Percentiles rank a stretch among this genome's conserved stretches.
phyloP scores from a whole-genome alignment of 2,113 vertebrate species.

The Heptranchias perlo region DNA sequence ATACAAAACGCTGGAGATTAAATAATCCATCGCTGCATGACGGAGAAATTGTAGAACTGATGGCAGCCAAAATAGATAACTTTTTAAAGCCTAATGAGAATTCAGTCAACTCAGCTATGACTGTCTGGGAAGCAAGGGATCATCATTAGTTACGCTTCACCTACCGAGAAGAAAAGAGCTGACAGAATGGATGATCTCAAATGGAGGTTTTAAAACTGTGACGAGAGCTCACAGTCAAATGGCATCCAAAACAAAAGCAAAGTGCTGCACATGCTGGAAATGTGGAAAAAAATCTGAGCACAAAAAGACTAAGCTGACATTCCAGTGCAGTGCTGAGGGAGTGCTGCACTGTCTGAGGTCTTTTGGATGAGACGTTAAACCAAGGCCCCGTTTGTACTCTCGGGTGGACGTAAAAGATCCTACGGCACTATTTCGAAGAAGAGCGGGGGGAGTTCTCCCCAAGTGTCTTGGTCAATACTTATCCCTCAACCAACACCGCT shows the following conservation, averaged over 20 bases:
- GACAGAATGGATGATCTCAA: not conserved
- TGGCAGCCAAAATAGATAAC: conserved; percentile 27
- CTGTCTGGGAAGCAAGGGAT: conserved; percentile 32
- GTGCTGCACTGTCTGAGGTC: no score
- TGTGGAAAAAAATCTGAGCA: no score
- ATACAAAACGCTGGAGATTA: conserved; percentile 25
- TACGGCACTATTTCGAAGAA: not conserved
- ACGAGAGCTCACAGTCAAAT: not conserved
- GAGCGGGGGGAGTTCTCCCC: not conserved
- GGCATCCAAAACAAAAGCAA: no score
- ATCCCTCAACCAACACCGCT: not conserved
- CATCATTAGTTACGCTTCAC: conserved; percentile 26
- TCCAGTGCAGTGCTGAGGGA: not conserved
- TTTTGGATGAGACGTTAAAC: not conserved
- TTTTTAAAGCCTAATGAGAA: conserved; percentile 36
- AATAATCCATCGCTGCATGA: conserved; percentile 22
- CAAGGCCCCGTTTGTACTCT: not conserved
- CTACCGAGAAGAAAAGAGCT: not conserved
- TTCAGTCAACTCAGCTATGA: conserved; percentile 32
- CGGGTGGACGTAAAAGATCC: not conserved
- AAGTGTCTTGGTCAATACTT: not conserved
- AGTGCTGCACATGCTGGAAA: no score
- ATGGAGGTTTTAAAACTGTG: conserved; percentile 18
- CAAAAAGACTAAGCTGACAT: not conserved
- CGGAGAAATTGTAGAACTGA: not conserved